Percentiles rank a stretch among this genome's conserved stretches.
phyloP scores from a whole-genome alignment of 2,797 vertebrate genomes.

The Macrochelys suwanniensis region DNA sequence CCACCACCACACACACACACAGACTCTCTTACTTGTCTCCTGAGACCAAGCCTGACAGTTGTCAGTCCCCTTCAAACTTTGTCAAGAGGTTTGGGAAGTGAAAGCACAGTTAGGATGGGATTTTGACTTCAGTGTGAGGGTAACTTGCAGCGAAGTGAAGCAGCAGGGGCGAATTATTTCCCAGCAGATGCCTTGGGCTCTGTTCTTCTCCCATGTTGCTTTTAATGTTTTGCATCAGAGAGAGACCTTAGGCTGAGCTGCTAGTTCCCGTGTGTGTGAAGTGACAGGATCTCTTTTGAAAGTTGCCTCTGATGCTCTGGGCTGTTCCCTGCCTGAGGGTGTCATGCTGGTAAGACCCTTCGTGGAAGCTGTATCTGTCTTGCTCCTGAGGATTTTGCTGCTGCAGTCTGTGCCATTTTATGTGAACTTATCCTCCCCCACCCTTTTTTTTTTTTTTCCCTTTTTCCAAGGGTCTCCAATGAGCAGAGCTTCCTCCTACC shows the following conservation, averaged over 20 bases:
- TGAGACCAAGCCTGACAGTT: not conserved
- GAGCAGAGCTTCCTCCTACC: constrained; percentile 88
- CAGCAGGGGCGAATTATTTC: not conserved
- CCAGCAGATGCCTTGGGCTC: constrained; percentile 22
- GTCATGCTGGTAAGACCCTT: constrained; percentile 61
- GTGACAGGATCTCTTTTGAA: not conserved
- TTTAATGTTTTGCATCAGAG: not conserved
- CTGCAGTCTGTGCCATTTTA: not conserved
- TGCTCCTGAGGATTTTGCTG: constrained; percentile 59
- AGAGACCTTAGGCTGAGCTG: constrained; percentile 54
- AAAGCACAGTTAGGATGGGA: constrained; percentile 15
- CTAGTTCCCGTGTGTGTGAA: constrained; percentile 46
- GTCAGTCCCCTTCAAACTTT: not conserved
- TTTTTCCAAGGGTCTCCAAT: constrained; percentile 82
- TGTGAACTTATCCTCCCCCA: not conserved
- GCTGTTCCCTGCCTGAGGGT: constrained; percentile 54
- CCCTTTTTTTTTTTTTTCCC: constrained; percentile 33
- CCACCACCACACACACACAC: no score
- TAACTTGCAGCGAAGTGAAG: constrained; percentile 32
- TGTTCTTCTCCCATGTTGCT: not conserved
- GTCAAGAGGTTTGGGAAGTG: not conserved
- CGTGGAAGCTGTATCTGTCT: constrained; percentile 37
- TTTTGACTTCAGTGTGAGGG: constrained; percentile 34
- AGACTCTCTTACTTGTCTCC: rapidly evolving
- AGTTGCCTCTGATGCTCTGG: constrained; percentile 20